These are phyloP conservation scores for Parochlus steinenii DNA, from an alignment of 2,888 invertebrate species.

Conservation along the genomic window DNA sequence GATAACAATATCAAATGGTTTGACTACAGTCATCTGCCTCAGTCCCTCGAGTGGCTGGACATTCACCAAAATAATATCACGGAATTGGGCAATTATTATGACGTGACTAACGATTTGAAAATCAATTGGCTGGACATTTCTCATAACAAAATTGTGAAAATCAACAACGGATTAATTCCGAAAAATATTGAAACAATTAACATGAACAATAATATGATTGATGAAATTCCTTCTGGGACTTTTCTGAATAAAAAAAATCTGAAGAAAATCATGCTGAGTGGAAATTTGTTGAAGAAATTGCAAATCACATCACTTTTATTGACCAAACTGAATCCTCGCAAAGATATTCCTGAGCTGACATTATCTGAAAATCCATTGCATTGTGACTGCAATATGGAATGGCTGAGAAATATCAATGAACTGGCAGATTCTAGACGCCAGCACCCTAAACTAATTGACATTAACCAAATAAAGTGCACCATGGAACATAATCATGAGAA, in stretches of 20 bases:
- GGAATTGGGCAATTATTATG: constrained; percentile 56
- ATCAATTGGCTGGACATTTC: constrained; percentile 65
- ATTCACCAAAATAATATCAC: constrained; percentile 65
- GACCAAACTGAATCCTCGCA: constrained; percentile 29
- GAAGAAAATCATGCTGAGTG: constrained; percentile 59
- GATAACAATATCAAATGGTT: constrained; percentile 63
- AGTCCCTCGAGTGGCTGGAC: constrained; percentile 61
- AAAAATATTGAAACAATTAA: constrained; percentile 54
- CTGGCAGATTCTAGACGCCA: constrained; percentile 46
- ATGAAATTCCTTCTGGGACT: constrained; percentile 49
- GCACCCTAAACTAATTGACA: constrained; percentile 63
- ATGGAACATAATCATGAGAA: constrained; percentile 41
- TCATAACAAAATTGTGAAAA: constrained; percentile 49
- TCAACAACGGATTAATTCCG: constrained; percentile 52
- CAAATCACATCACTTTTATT: constrained; percentile 55
- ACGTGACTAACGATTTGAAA: constrained; percentile 43
- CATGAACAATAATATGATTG: constrained; percentile 57
- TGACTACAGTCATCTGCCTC: constrained; percentile 63
- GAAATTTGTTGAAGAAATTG: constrained; percentile 53
- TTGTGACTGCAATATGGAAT: constrained; percentile 79
- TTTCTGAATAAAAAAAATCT: constrained; percentile 52
- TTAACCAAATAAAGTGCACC: constrained; percentile 60
- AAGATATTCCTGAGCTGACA: constrained; percentile 59
- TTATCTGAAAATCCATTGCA: constrained; percentile 68
- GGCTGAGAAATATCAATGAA: constrained; percentile 65